Evolutionary conservation across 2,113 vertebrate genomes (phyloP), one percentile per base, ranked within the genome.

Genomic region (Festucalex cinctus): DNA sequence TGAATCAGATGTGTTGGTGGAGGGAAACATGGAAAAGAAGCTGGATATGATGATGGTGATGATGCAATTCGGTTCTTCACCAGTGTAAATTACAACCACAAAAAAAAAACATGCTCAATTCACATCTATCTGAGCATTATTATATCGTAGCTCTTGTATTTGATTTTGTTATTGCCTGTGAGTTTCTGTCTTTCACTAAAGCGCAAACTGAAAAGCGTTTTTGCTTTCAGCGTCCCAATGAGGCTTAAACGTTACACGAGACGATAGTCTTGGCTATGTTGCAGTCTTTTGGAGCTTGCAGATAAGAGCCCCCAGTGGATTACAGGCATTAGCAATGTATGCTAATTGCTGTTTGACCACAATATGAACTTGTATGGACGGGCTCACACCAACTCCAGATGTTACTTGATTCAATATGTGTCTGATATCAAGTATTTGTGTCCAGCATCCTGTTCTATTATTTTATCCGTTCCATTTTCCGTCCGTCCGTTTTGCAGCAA

Each of bases 291-390:
- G 56, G 28, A 58, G 56, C 16, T 20, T 35, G 28, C 28, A 32
- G 56, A 58, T 36, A 58, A 58, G 36, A 17, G 22, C 56, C 17
- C 28, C 56, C 28, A 36, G 1, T 35, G 56, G 56, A 58, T 35
- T 58, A 35, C 12, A 58, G 32, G 56, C 56, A 36, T 58, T n/a
- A 58, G 56, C 54, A 20, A 2, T 20, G 28, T 36, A 58, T 58
- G 32, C 14, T 58, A 58, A 58, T 58, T 58, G 56, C 56, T 58
- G 32, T 28, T 36, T 58, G 56, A 58, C 56, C 56, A 28, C 26
- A 16, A 58, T 35, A 16, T 58, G 56, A 58, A 58, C 56, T 32
- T 58, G 32, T 36, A 6, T 20, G 20, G 56, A 9, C n/a, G 51
- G n/a, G 28, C 53, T 56, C 53, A 56, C 53, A 9, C 28, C 53